Conservation (phyloP, 2,113 vertebrate species). For the Pomatorhinus ruficollis region DNA sequence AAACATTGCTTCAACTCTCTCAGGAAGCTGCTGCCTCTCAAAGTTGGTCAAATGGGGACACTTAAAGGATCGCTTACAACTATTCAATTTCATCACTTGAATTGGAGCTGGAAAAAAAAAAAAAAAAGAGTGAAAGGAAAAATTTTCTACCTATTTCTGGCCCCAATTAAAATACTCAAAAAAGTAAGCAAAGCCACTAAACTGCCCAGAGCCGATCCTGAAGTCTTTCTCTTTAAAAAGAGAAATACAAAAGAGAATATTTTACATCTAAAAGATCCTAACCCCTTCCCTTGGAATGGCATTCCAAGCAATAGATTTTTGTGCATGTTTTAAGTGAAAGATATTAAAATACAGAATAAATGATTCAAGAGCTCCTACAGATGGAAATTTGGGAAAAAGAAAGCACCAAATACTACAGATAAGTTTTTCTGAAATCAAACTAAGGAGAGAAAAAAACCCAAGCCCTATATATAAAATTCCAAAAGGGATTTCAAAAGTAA, state of each 20-base stretch:
- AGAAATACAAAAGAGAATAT: not conserved
- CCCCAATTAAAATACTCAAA: not conserved
- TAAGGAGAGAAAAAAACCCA: not conserved
- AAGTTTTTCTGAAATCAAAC: slow-evolving; percentile 56
- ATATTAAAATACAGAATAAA: slow-evolving; percentile 59
- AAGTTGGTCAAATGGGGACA: slow-evolving; percentile 59
- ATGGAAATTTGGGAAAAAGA: slow-evolving; percentile 24
- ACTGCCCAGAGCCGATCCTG: not conserved
- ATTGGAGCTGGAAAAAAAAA: not conserved
- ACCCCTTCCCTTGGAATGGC: not conserved
- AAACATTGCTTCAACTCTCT: slow-evolving; percentile 65
- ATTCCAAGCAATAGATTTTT: slow-evolving; percentile 19
- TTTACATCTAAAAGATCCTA: not conserved
- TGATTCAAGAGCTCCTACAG: slow-evolving; percentile 46
- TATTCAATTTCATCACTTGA: slow-evolving; percentile 11
- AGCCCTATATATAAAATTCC: slow-evolving; percentile 27
- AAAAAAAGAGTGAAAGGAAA: not conserved
- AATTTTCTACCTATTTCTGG: not conserved
- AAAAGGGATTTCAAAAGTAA: slow-evolving; percentile 61
- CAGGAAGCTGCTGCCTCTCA: slow-evolving; percentile 63
- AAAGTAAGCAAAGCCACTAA: not conserved
- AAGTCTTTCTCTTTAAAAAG: slow-evolving; percentile 6
- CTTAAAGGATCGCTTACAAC: slow-evolving; percentile 55
- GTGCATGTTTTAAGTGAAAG: not conserved
- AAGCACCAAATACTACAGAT: not conserved